These are phyloP conservation scores for Spilarctia lutea DNA, from an alignment of 2,888 invertebrate species.

Conservation along the genomic window DNA sequence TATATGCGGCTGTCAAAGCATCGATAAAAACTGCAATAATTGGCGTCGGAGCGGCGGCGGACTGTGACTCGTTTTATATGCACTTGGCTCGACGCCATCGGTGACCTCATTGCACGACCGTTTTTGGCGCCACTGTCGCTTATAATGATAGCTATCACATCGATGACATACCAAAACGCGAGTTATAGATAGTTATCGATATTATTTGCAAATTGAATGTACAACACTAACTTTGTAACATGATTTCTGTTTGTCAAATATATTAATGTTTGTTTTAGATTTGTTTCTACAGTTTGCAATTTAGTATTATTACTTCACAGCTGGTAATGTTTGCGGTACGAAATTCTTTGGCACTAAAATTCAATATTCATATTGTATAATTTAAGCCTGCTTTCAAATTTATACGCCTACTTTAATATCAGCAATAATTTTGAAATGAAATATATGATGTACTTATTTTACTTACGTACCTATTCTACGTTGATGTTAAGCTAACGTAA, in stretches of 20 bases:
- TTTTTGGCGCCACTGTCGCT: conserved; percentile 81
- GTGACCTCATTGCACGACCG: conserved; percentile 79
- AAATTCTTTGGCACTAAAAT: conserved; percentile 26
- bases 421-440: conserved; percentile 1
- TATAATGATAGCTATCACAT: conserved; percentile 72
- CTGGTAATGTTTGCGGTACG: conserved; percentile 25
- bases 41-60: conserved; percentile 58
- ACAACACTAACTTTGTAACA: conserved; percentile 59
- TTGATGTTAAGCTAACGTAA: not conserved
- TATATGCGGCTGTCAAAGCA: conserved; percentile 53
- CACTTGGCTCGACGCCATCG: conserved; percentile 80
- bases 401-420: conserved; percentile 16
- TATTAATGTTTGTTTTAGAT: conserved; percentile 33
- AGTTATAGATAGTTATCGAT: conserved; percentile 67
- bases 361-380: conserved; percentile 13
- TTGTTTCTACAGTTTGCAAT: conserved; percentile 27
- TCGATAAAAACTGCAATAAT: conserved; percentile 64
- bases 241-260: conserved; percentile 44
- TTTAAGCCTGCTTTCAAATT: conserved; percentile 7
- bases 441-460: not conserved
- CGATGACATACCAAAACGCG: conserved; percentile 78
- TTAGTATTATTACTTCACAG: conserved; percentile 29
- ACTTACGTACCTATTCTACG: not conserved
- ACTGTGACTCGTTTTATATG: conserved; percentile 68
- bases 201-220: conserved; percentile 56